Percentiles rank a stretch among this genome's conserved stretches.
Evolutionary conservation across 2,888 invertebrate species (phyloP).

Genomic region (Pyralis farinalis): DNA sequence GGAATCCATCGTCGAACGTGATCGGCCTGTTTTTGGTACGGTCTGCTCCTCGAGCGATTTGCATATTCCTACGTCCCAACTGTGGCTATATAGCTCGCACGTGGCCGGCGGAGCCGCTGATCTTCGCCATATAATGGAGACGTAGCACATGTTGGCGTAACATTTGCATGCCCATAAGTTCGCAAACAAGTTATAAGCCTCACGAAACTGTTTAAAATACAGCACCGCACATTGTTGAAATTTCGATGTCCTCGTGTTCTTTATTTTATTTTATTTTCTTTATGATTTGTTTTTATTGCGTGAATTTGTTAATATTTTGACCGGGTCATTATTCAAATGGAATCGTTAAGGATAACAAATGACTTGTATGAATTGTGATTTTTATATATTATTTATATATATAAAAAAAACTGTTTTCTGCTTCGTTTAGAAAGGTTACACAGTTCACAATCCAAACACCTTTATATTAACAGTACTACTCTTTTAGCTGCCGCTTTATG

Average conservation of each 20-base stretch:
- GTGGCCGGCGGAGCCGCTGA: conserved; percentile 43
- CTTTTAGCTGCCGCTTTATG: conserved; percentile 16
- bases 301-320: not conserved
- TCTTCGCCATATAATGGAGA: conserved; percentile 36
- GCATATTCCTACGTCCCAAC: conserved; percentile 52
- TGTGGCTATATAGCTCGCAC: conserved; percentile 44
- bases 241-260: conserved; percentile 1
- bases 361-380: not conserved
- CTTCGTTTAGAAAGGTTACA: conserved; percentile 5
- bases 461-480: too few species aligned
- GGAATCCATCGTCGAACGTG: conserved; percentile 45
- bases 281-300: not conserved
- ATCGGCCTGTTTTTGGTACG: conserved; percentile 51
- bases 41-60: conserved; percentile 42
- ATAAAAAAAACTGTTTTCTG: conserved; percentile 4
- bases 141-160: conserved; percentile 37
- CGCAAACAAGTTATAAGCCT: conserved; percentile 25
- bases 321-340: not conserved
- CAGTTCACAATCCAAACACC: too few species aligned
- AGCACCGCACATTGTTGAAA: conserved; percentile 7
- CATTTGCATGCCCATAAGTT: conserved; percentile 34
- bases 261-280: too few species aligned
- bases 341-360: not conserved
- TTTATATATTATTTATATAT: not conserved
- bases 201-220: conserved; percentile 20